A percentile compares a stretch with the other conserved stretches of the same genome.
Evolutionary conservation across 2,113 vertebrate genomes (phyloP).

Genomic region (Cairina moschata): DNA sequence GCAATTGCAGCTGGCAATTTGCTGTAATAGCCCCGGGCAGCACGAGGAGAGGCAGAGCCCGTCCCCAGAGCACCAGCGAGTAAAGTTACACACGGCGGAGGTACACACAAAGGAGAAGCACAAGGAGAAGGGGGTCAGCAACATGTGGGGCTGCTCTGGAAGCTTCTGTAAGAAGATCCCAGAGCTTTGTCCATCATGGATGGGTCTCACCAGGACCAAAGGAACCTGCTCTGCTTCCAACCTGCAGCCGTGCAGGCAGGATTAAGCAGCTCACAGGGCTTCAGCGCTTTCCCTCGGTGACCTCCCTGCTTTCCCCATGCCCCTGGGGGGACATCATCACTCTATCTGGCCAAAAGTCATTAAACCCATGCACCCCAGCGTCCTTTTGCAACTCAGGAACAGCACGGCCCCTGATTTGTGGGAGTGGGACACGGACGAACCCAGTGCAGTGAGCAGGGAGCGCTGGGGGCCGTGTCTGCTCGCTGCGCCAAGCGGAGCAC

Average conservation of each 20-base stretch:
- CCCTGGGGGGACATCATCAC: background rate
- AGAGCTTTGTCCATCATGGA: fast-evolving
- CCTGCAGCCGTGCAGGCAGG: fast-evolving
- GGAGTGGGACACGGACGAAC: background rate
- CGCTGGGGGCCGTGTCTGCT: background rate
- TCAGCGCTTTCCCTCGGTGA: background rate
- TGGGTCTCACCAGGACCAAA: background rate
- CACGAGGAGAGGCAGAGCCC: background rate
- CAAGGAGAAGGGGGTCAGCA: background rate
- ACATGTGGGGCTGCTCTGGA: background rate
- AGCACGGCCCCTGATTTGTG: fast-evolving
- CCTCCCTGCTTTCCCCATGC: background rate
- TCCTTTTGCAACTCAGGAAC: background rate
- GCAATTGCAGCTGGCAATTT: conserved; percentile 6
- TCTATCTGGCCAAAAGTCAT: background rate
- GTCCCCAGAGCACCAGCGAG: background rate
- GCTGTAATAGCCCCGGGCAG: background rate
- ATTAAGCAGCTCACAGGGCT: background rate
- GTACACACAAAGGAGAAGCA: background rate
- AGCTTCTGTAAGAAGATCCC: background rate
- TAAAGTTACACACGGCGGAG: background rate
- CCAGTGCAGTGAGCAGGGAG: background rate
- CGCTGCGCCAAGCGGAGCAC: background rate
- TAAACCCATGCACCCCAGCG: background rate
- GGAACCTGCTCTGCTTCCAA: fast-evolving